These are phyloP conservation scores for Luperina nickerlii DNA, from an alignment of 2,888 invertebrate genomes.

Conservation along the genomic window DNA sequence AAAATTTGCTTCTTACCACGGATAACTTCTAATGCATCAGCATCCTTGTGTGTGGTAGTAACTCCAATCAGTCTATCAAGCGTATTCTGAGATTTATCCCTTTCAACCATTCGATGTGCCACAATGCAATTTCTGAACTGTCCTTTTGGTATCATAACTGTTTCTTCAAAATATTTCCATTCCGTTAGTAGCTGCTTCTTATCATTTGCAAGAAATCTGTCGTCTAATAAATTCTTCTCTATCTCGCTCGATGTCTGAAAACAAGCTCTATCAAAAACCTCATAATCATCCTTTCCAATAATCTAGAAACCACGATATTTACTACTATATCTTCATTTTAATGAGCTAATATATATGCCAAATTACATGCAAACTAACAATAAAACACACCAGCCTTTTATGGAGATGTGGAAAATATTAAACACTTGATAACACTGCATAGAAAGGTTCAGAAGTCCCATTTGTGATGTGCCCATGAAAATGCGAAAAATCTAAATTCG, in stretches of 20 bases:
- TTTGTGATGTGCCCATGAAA: neutral
- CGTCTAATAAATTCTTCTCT: neutral
- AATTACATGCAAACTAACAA: constrained; percentile 58
- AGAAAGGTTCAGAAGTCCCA: constrained; percentile 24
- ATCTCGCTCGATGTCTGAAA: constrained; percentile 8
- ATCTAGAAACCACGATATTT: constrained; percentile 40
- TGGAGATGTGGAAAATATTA: constrained; percentile 54
- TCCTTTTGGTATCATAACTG: neutral
- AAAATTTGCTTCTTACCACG: too few species aligned
- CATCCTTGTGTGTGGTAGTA: neutral
- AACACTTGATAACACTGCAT: constrained; percentile 23
- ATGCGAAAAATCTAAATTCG: neutral
- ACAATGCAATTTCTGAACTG: neutral
- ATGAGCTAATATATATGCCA: constrained; percentile 62
- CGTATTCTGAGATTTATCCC: neutral
- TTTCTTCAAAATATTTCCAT: neutral
- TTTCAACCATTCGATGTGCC: neutral
- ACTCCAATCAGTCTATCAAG: neutral
- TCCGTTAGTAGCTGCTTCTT: neutral
- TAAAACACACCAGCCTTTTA: constrained; percentile 50
- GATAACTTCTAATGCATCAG: neutral
- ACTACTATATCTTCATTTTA: constrained; percentile 55
- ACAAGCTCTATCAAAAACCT: neutral
- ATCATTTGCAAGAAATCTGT: constrained; percentile 1
- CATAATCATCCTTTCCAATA: constrained; percentile 20